Percentiles rank a stretch among this genome's conserved stretches.
These are phyloP conservation scores for Limnephilus lunatus DNA, from an alignment of 2,888 invertebrate genomes.

Conservation along the genomic window DNA sequence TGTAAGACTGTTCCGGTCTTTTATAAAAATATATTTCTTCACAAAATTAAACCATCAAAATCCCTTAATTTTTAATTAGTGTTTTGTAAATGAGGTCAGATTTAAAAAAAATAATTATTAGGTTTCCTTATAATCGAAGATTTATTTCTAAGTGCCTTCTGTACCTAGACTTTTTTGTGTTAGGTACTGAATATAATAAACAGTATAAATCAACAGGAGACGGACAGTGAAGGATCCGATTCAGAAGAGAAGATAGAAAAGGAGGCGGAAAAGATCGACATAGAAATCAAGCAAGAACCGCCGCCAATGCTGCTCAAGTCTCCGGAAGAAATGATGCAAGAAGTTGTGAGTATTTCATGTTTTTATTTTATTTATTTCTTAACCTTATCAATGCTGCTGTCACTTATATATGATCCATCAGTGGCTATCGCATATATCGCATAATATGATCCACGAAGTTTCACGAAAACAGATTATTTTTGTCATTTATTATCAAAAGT, in stretches of 20 bases:
- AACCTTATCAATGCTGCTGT: neutral
- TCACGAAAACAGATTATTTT: no score
- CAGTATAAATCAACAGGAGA: conserved; percentile 71
- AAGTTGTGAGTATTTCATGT: conserved; percentile 77
- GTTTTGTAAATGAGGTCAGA: neutral
- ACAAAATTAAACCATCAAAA: neutral
- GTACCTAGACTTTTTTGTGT: no score
- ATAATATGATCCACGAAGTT: neutral
- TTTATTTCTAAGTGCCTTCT: no score
- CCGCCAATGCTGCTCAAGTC: conserved; percentile 73
- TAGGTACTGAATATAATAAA: neutral
- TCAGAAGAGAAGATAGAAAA: conserved; percentile 68
- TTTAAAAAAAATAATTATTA: no score
- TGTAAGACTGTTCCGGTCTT: conserved; percentile 72
- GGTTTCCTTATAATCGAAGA: no score
- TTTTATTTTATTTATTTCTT: neutral
- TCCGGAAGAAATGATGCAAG: conserved; percentile 82
- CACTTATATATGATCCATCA: no score
- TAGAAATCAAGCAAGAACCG: conserved; percentile 59
- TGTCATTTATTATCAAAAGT: neutral
- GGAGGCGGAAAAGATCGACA: conserved; percentile 66
- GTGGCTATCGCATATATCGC: no score
- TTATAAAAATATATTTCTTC: neutral
- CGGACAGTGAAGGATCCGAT: conserved; percentile 75
- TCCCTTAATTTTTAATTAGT: no score